Evolutionary conservation across 2,113 vertebrate species (phyloP).

Genomic region (Oryzias woworae): DNA sequence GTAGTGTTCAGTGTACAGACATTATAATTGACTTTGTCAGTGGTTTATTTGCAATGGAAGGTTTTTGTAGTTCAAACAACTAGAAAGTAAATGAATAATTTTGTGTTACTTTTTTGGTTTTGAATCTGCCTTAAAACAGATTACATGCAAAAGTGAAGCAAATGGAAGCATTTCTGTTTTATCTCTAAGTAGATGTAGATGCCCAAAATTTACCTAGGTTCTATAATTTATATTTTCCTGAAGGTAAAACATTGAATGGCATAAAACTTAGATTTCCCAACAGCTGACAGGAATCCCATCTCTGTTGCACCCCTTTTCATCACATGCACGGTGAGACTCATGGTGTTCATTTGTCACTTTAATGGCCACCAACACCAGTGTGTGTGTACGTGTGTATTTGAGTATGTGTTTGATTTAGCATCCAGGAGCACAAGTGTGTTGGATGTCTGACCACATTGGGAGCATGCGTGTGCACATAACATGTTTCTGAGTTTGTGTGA

Average conservation of each 20-base stretch:
- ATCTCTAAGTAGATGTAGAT: no score
- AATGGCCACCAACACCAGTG: background rate
- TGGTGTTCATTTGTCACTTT: constrained; percentile 7
- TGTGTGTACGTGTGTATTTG: constrained; percentile 7
- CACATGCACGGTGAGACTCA: background rate
- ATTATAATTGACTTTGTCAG: background rate
- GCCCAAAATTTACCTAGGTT: no score
- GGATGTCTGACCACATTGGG: constrained; percentile 17
- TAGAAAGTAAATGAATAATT: background rate
- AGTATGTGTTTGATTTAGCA: background rate
- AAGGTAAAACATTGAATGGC: background rate
- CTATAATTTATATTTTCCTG: background rate
- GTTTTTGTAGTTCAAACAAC: background rate
- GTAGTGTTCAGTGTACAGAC: background rate
- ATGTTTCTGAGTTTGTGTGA: background rate
- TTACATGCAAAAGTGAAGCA: no score
- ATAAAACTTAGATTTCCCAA: background rate
- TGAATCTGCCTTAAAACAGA: no score
- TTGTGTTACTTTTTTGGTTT: no score
- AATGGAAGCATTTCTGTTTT: no score
- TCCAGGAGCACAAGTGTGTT: background rate
- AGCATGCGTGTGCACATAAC: constrained; percentile 11
- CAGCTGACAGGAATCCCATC: background rate
- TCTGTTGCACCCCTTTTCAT: background rate
- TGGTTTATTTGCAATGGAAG: background rate